These are phyloP conservation scores for Oscarella lobularis DNA, from an alignment of 37 sponge, comb jelly and placozoan genomes.

Conservation along the genomic window DNA sequence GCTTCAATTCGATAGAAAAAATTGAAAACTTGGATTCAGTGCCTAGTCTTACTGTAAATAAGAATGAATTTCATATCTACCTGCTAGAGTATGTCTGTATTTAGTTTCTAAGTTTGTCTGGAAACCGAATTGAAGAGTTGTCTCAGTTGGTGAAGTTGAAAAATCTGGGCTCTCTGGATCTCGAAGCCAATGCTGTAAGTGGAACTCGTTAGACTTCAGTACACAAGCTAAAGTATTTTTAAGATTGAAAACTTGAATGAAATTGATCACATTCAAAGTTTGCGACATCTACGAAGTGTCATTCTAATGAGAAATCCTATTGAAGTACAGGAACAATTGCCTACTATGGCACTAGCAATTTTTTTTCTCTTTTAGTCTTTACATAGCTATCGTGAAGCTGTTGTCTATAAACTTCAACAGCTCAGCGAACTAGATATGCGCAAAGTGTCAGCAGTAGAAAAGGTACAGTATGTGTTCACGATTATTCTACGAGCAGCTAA, in stretches of 20 bases:
- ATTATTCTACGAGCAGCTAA: not conserved
- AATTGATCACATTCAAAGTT: not conserved
- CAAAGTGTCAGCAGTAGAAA: slow-evolving; percentile 2
- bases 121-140: not conserved
- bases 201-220: not conserved
- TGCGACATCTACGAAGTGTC: not conserved
- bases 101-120: not conserved
- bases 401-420: not conserved
- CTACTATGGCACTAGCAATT: not conserved
- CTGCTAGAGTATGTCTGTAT: no score
- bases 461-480: not conserved
- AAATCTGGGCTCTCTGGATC: not conserved
- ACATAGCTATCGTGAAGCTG: not conserved
- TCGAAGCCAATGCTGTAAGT: not conserved
- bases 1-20: no score
- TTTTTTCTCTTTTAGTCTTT: not conserved
- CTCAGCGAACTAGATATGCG: not conserved
- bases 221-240: not conserved
- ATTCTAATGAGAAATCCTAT: not conserved
- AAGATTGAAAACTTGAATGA: not conserved
- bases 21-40: no score
- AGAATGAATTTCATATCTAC: no score
- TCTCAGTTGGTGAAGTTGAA: not conserved
- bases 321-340: not conserved
- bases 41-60: no score